A percentile compares a stretch with the other conserved stretches of the same genome.
Conservation (phyloP, 2,113 vertebrate species). For the Colaptes auratus region DNA sequence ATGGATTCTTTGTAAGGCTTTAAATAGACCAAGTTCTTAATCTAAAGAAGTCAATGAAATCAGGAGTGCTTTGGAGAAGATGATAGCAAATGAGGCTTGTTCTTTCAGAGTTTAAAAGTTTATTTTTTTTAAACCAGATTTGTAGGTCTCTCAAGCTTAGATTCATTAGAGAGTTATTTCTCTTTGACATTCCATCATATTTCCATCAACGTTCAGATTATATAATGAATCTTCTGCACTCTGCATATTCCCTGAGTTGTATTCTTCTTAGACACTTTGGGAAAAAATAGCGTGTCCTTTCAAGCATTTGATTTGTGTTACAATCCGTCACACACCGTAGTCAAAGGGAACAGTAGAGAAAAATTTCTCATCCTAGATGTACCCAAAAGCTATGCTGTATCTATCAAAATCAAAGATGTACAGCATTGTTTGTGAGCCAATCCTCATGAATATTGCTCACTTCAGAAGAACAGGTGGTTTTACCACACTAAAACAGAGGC, state of each 20-base stretch:
- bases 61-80: neutral
- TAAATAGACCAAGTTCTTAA: neutral
- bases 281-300: neutral
- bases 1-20: neutral
- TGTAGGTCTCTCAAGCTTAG: neutral
- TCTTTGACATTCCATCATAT: neutral
- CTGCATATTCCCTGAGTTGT: neutral
- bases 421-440: neutral
- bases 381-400: neutral
- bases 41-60: neutral
- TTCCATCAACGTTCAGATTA: neutral
- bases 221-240: neutral
- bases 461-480: neutral
- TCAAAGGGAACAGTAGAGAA: neutral
- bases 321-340: neutral
- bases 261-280: neutral
- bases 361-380: neutral
- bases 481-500: neutral
- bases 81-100: neutral
- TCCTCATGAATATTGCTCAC: neutral
- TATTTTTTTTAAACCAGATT: neutral
- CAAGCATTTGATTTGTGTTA: neutral
- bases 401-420: neutral
- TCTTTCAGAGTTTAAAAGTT: neutral
- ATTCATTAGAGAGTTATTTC: neutral